A percentile compares a stretch with the other conserved stretches of the same genome.
Conservation (phyloP, 2,113 vertebrate genomes). For the Electrona antarctica region DNA sequence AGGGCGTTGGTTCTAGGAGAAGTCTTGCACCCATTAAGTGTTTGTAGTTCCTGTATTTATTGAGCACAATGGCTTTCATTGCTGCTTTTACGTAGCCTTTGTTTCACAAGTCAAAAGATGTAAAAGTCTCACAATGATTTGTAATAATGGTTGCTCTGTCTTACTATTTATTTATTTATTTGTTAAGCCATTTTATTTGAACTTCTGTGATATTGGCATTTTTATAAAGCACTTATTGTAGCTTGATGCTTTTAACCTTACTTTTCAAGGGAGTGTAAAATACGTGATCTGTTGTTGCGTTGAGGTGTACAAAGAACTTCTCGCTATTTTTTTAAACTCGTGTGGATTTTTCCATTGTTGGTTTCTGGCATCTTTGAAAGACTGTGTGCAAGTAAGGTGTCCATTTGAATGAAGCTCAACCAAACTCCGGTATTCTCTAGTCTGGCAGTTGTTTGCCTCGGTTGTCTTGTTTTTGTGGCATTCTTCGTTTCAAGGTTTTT, state of each 20-base stretch:
- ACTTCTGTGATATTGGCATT: constrained; percentile 68
- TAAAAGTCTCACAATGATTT: constrained; percentile 37
- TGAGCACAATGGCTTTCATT: constrained; percentile 47
- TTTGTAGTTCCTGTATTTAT: constrained; percentile 45
- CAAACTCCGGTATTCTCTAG: constrained; percentile 60
- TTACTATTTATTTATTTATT: constrained; percentile 70
- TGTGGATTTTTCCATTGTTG: constrained; percentile 53
- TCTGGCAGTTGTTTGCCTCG: constrained; percentile 48
- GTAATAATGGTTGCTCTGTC: constrained; percentile 48
- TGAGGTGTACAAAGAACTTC: constrained; percentile 67
- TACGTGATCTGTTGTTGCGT: constrained; percentile 41
- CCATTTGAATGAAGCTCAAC: constrained; percentile 72
- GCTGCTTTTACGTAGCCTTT: constrained; percentile 13
- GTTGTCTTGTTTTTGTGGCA: constrained; percentile 3
- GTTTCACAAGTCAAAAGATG: constrained; percentile 21
- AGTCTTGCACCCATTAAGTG: constrained; percentile 40
- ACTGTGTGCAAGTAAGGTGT: constrained; percentile 46
- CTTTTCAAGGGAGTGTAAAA: constrained; percentile 43
- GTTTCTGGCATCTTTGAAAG: constrained; percentile 62
- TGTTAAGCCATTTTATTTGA: constrained; percentile 68
- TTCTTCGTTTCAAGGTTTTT: neutral
- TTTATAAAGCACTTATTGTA: constrained; percentile 72
- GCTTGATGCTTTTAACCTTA: constrained; percentile 57
- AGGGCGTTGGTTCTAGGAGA: constrained; percentile 34
- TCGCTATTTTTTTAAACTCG: constrained; percentile 70